Conservation (phyloP, 2,888 invertebrate species). For the Balanococcus diminutus region DNA sequence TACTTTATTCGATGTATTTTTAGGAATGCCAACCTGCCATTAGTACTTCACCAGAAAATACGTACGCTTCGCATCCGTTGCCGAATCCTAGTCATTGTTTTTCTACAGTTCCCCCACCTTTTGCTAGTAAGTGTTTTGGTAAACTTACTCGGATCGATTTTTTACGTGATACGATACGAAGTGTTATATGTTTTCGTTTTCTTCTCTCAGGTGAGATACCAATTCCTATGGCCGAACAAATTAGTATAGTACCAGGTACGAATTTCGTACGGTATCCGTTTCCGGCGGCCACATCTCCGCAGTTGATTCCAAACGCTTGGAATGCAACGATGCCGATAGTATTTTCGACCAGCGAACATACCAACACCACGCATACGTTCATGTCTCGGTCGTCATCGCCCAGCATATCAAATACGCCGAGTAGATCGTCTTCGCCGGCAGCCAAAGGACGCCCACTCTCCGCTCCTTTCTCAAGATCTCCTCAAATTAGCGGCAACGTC, state of each 20-base stretch:
- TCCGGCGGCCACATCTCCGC: slow-evolving; percentile 13
- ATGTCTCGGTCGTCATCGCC: slow-evolving; percentile 78
- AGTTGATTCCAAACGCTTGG: slow-evolving; percentile 37
- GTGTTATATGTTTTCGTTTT: not conserved
- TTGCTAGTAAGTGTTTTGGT: not conserved
- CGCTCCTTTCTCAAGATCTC: slow-evolving; percentile 63
- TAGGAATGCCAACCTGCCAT: slow-evolving; percentile 42
- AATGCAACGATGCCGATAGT: slow-evolving; percentile 22
- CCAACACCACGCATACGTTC: slow-evolving; percentile 62
- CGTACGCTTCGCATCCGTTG: slow-evolving; percentile 25
- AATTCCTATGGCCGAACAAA: slow-evolving; percentile 44
- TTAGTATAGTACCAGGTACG: slow-evolving; percentile 40
- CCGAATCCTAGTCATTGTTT: slow-evolving; percentile 50
- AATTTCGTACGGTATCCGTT: slow-evolving; percentile 50
- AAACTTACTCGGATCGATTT: too few relatives aligned
- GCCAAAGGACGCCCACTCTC: slow-evolving; percentile 67
- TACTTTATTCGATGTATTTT: not conserved
- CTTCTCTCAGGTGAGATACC: slow-evolving; percentile 38
- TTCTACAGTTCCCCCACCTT: slow-evolving; percentile 38
- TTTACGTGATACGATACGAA: not conserved
- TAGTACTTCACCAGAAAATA: slow-evolving; percentile 46
- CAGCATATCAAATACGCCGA: slow-evolving; percentile 67
- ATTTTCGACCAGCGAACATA: slow-evolving; percentile 8
- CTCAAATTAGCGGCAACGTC: slow-evolving; percentile 36
- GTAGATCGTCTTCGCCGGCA: slow-evolving; percentile 65